Conservation (phyloP, 2,888 invertebrate species). For the Polyommatus iphigenia region DNA sequence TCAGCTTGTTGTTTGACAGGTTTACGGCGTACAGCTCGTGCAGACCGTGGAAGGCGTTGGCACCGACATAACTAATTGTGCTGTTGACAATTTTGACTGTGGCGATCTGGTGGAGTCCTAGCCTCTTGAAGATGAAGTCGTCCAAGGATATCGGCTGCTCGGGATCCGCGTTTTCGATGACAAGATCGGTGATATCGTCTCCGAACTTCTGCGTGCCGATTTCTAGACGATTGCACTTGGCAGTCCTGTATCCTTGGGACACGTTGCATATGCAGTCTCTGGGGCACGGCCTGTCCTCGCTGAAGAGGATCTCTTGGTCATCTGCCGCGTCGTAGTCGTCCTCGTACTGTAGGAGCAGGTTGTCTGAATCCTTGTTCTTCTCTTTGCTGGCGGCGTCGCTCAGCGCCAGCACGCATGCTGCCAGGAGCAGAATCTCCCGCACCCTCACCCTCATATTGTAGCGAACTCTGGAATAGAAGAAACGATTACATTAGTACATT, state of each 20-base stretch:
- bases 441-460: conserved; percentile 74
- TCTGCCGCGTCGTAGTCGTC: conserved; percentile 70
- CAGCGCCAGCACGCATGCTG: conserved; percentile 67
- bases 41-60: conserved; percentile 85
- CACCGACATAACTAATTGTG: conserved; percentile 83
- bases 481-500: conserved; percentile 35
- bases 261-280: conserved; percentile 82
- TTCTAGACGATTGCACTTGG: conserved; percentile 85
- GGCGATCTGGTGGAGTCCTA: conserved; percentile 83
- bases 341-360: conserved; percentile 64
- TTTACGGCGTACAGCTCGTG: conserved; percentile 84
- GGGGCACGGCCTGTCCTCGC: conserved; percentile 79
- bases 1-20: conserved; percentile 84
- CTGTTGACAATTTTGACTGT: conserved; percentile 86
- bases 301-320: conserved; percentile 74
- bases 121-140: conserved; percentile 80
- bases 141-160: conserved; percentile 80
- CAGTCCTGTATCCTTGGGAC: conserved; percentile 81
- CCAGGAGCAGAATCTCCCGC: conserved; percentile 77
- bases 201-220: conserved; percentile 84
- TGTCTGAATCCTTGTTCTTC: conserved; percentile 58
- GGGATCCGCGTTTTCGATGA: conserved; percentile 82
- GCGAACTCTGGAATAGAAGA: conserved; percentile 71
- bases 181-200: conserved; percentile 83
- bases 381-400: conserved; percentile 65